Base-by-base conservation (phyloP, 2,113 vertebrate genomes). In the Tenrec ecaudatus region DNA sequence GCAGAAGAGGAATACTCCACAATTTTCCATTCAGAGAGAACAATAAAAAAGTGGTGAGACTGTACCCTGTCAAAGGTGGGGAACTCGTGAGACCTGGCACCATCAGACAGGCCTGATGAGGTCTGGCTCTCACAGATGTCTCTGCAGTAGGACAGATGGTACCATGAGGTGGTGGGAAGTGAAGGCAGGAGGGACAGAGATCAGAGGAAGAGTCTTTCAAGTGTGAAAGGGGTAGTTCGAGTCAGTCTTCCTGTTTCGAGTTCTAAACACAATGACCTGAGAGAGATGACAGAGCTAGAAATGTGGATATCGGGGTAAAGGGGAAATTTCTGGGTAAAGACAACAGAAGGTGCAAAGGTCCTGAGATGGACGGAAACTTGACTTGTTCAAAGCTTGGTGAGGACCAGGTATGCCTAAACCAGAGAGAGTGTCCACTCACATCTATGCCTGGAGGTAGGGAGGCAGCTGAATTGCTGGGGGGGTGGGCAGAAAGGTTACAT, bases 401-500 rank as follows among this genome's bases (percentile, higher is more conserved):
- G 25, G 47, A 12, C 29, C 20, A 82, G n/a, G 22, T 47, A 10
- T 43, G 14, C 33, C 22, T 31, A 20, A 17, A 5, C 27, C 58
- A 90, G 38, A 62, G 4, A 60, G 25, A 31, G 7, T 66, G 22
- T 68, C 23, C 64, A 12, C 25, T 12, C 19, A 22, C 68, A 36
- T 36, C 10, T 3, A 4, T 2, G 1, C n/a, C 4, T 0, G 5
- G 31, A 19, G 8, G 71, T 19, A 3, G 29, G 73, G 8, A 25
- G 47, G 17, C 1, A 38, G 33, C 4, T 58, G 47, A 12, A 53
- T 53, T 53, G 47, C 47, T 53, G n/a, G 80, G 75, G 47, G 90
- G n/a, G 80, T 69, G 47, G 90, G 33, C n/a, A 40, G 73, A 89
- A 83, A 84, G 81, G 78, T 69, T 58, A 64, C 29, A 64, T 58